Evolutionary conservation across 2,113 vertebrate species (phyloP).

Genomic region (Loxodonta africana): DNA sequence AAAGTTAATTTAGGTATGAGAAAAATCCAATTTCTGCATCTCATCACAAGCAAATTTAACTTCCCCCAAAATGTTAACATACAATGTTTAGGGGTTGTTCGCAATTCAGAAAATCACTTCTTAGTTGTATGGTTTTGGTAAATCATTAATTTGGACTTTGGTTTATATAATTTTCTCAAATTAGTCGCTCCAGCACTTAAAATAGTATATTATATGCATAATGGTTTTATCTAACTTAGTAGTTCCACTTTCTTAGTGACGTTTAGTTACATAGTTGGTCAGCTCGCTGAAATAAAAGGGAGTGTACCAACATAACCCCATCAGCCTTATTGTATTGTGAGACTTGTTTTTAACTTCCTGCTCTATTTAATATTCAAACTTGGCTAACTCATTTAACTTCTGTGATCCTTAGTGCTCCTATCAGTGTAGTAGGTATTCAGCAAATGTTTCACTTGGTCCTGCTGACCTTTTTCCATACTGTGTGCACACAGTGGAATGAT

Average conservation of each 20-base stretch:
- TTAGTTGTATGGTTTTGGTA: slow-evolving; percentile 24
- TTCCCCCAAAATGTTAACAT: background rate
- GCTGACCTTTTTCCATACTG: rapidly evolving
- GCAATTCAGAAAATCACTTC: background rate
- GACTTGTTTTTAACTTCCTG: background rate
- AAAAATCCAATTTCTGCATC: background rate
- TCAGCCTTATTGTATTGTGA: background rate
- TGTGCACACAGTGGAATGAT: background rate
- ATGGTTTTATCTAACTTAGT: background rate
- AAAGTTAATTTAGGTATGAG: slow-evolving; percentile 4
- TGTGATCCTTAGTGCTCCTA: background rate
- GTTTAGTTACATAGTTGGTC: background rate
- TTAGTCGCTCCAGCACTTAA: background rate
- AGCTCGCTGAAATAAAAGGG: background rate
- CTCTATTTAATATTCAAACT: background rate
- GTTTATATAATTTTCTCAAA: slow-evolving; percentile 38
- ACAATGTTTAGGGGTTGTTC: background rate
- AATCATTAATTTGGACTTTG: background rate
- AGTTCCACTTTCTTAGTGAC: background rate
- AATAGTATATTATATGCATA: background rate
- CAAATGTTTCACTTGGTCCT: background rate
- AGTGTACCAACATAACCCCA: no score
- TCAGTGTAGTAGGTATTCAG: background rate
- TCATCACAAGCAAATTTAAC: background rate
- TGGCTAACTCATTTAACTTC: background rate